These are phyloP conservation scores for Acleris sparsana DNA, from an alignment of 2,888 invertebrate genomes.

Conservation along the genomic window DNA sequence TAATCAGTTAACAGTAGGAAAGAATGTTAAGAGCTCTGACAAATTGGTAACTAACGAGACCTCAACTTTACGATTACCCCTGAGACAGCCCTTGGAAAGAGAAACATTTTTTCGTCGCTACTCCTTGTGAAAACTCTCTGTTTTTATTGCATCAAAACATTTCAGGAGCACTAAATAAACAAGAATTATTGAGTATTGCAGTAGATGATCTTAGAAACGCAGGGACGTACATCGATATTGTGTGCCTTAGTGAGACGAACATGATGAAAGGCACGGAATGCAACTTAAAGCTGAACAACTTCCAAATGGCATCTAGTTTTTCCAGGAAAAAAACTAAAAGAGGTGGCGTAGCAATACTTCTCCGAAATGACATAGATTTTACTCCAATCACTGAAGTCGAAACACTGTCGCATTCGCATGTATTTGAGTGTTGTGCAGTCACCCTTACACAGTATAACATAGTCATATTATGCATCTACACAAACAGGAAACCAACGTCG, in stretches of 20 bases:
- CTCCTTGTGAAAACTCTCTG: conserved; percentile 1
- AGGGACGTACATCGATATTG: not conserved
- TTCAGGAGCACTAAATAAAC: conserved; percentile 4
- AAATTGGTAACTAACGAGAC: no score
- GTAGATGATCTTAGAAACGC: not conserved
- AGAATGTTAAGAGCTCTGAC: no score
- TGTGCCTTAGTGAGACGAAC: conserved; percentile 7
- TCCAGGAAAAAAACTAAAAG: not conserved
- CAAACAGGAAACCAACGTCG: not conserved
- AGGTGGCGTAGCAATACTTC: not conserved
- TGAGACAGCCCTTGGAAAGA: no score
- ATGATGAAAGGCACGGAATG: not conserved
- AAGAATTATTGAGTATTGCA: not conserved
- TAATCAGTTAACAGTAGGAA: not conserved
- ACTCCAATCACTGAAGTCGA: not conserved
- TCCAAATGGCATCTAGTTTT: not conserved
- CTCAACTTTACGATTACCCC: no score
- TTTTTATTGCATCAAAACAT: conserved; percentile 6
- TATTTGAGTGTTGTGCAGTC: conserved; percentile 1
- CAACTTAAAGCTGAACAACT: conserved; percentile 1
- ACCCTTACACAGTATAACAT: not conserved
- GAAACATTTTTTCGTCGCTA: not conserved
- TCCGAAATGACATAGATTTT: not conserved
- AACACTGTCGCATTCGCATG: not conserved
- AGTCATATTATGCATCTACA: not conserved